These are phyloP conservation scores for Denticeps clupeoides DNA, from an alignment of 2,797 vertebrate species.

Conservation along the genomic window DNA sequence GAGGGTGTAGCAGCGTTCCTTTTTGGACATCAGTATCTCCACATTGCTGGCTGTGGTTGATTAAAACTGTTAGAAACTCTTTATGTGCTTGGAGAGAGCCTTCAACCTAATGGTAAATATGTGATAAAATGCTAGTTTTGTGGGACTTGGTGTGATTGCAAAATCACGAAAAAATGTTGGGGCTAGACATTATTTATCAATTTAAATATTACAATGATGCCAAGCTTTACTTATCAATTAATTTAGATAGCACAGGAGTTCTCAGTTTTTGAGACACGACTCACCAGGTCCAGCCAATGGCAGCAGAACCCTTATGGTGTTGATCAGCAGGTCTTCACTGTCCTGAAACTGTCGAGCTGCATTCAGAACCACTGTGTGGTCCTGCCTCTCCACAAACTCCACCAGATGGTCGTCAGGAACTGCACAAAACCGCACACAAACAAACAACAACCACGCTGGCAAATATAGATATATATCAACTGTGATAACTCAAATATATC, in stretches of 20 bases:
- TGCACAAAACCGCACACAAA: slow-evolving; percentile 30
- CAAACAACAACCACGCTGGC: slow-evolving; percentile 3
- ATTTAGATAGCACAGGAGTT: too few species aligned
- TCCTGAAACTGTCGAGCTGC: slow-evolving; percentile 64
- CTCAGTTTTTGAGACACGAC: too few species aligned
- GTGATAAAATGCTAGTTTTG: too few species aligned
- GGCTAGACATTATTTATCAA: too few species aligned
- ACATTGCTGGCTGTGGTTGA: slow-evolving; percentile 73
- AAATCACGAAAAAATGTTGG: slow-evolving; percentile 7
- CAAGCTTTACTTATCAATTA: too few species aligned
- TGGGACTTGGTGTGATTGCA: too few species aligned
- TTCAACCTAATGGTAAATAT: too few species aligned
- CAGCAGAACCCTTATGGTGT: slow-evolving; percentile 69
- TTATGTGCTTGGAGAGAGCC: too few species aligned
- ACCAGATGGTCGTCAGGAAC: slow-evolving; percentile 78
- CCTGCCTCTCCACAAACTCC: slow-evolving; percentile 88
- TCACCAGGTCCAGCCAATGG: slow-evolving; percentile 75
- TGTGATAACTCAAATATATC: too few species aligned
- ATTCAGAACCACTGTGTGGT: slow-evolving; percentile 69
- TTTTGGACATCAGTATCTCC: slow-evolving; percentile 91
- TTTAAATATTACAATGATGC: too few species aligned
- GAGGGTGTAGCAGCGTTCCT: slow-evolving; percentile 77
- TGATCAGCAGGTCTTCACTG: slow-evolving; percentile 64
- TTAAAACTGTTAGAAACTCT: too few species aligned
- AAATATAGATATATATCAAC: too few species aligned